A percentile compares a stretch with the other conserved stretches of the same genome.
Conservation (phyloP, 2,888 invertebrate genomes). For the Dryobotodes eremita region DNA sequence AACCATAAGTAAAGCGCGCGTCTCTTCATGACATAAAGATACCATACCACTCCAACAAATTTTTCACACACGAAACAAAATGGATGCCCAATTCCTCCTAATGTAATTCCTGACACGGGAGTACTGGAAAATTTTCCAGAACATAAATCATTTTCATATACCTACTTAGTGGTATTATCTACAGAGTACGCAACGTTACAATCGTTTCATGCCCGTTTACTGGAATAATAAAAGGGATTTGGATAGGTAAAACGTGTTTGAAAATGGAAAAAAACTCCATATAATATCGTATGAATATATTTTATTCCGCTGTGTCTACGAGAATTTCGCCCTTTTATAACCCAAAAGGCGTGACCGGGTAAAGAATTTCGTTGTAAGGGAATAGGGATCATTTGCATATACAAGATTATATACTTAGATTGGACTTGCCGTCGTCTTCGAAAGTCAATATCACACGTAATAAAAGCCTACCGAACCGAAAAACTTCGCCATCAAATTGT, state of each 20-base stretch:
- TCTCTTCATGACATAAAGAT: too few relatives aligned
- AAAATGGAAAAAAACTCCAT: slow-evolving; percentile 73
- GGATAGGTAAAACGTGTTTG: slow-evolving; percentile 73
- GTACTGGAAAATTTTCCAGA: slow-evolving; percentile 65
- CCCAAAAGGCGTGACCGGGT: slow-evolving; percentile 83
- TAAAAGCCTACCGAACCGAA: slow-evolving; percentile 82
- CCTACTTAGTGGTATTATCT: slow-evolving; percentile 73
- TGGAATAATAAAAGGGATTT: slow-evolving; percentile 74
- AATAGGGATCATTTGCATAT: slow-evolving; percentile 86
- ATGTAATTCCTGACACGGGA: slow-evolving; percentile 71
- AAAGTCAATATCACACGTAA: slow-evolving; percentile 86
- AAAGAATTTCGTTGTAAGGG: slow-evolving; percentile 83
- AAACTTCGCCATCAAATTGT: slow-evolving; percentile 83
- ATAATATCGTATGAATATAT: slow-evolving; percentile 81
- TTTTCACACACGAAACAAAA: slow-evolving; percentile 66
- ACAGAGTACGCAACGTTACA: slow-evolving; percentile 72
- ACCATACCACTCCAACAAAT: slow-evolving; percentile 32
- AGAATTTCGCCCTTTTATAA: slow-evolving; percentile 82
- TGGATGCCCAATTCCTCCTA: slow-evolving; percentile 64
- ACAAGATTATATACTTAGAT: slow-evolving; percentile 86
- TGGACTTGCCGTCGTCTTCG: slow-evolving; percentile 77
- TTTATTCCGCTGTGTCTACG: slow-evolving; percentile 82
- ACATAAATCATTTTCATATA: slow-evolving; percentile 74
- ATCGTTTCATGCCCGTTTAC: slow-evolving; percentile 70
- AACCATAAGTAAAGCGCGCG: too few relatives aligned